Base-by-base conservation (phyloP, 2,797 vertebrate species). In the Chrysocyon brachyurus region DNA sequence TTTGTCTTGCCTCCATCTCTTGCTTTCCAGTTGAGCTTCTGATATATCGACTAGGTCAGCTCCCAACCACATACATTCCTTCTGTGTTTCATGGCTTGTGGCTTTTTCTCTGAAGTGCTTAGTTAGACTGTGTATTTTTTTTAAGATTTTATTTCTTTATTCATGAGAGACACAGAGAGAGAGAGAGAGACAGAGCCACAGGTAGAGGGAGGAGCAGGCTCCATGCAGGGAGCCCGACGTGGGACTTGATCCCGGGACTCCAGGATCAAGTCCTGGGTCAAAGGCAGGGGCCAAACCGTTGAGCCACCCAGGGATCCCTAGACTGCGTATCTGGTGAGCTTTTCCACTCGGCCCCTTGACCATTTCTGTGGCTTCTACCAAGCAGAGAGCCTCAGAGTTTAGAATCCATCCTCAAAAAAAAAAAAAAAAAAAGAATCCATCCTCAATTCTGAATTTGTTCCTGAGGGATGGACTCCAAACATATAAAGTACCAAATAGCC, bases 11-110 rank as follows among this genome's bases (percentile, higher is more conserved):
- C 33, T 90, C 28, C 12, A 33, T 73, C 46, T 61, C 64, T 84
- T 56, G 68, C 40, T 96, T 95, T 36, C 31, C n/a, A 70, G 87
- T 95, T 97, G 61, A n/a, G 90, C 14, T 11, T 28, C 54, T 93
- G 54, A 95, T 66, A 8, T 31, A 82, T 86, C 46, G 5, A 72
- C n/a, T 66, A 94, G 12, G 46, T 87, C 94, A 85, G 33, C 36
- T 82, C 57, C 87, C 78, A 88, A 56, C 6, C 3, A 82, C 28
- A 72, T 77, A 52, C 15, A 17, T 75, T 87, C 36, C 64, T 94
- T 96, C 63, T 70, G 54, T 40, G 52, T 82, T 83, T 94, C 66
- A 22, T 64, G 59, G 26, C 12, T 68, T 89, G 8, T 70, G 64
- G 46, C 17, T 83, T 95, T 87, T 92, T 91, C 52, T 90, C 46